Conservation (phyloP, 2,888 invertebrate species). For the Hartigia nigra region DNA sequence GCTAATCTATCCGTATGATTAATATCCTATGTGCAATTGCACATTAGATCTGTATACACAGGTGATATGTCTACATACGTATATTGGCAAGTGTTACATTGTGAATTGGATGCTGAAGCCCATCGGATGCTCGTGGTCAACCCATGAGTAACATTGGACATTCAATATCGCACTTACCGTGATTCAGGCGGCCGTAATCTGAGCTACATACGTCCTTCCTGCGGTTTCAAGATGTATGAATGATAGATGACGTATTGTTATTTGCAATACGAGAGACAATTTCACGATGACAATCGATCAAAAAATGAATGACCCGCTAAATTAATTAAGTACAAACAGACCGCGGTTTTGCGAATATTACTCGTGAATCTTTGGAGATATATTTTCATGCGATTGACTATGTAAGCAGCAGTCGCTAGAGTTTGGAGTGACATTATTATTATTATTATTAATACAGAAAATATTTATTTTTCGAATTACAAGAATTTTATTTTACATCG, state of each 20-base stretch:
- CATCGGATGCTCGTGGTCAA: slow-evolving; percentile 30
- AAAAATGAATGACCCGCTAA: not conserved
- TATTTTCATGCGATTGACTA: fast-evolving
- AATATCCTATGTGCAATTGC: not conserved
- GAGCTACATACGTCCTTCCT: slow-evolving; percentile 37
- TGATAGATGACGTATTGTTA: slow-evolving; percentile 23
- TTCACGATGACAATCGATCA: not conserved
- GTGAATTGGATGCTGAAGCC: slow-evolving; percentile 25
- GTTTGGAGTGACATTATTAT: no score
- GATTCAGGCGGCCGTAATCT: slow-evolving; percentile 53
- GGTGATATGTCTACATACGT: not conserved
- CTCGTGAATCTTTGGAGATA: not conserved
- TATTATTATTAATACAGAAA: not conserved
- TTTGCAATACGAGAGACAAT: slow-evolving; percentile 9
- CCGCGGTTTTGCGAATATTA: not conserved
- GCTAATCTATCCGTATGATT: not conserved
- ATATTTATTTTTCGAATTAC: not conserved
- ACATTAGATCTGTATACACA: not conserved
- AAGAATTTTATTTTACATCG: not conserved
- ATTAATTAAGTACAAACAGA: not conserved
- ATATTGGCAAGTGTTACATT: not conserved
- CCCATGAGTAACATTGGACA: slow-evolving; percentile 42
- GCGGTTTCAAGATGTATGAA: slow-evolving; percentile 32
- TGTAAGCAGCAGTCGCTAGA: no score
- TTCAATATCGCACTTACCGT: slow-evolving; percentile 57